phyloP scores from a whole-genome alignment of 2,888 invertebrate species.

The Drosophila paracracens region DNA sequence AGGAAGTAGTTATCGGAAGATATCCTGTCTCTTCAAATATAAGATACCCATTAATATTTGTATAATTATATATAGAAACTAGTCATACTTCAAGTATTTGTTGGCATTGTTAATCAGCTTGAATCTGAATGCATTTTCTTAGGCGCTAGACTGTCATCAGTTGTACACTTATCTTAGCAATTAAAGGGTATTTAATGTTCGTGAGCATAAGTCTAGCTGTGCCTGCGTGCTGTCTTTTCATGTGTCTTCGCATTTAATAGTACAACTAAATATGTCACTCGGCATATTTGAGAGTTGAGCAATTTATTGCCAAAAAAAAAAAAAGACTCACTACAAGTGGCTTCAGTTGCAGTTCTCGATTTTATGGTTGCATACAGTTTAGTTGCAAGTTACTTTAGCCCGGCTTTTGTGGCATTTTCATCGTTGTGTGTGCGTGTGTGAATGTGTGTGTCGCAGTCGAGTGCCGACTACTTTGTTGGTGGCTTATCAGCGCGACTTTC shows the following conservation, averaged over 20 bases:
- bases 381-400: slow-evolving; percentile 25
- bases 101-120: background rate
- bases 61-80: background rate
- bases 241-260: slow-evolving; percentile 38
- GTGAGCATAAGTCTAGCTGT: background rate
- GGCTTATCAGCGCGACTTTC: slow-evolving; percentile 55
- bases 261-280: slow-evolving; percentile 49
- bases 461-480: slow-evolving; percentile 50
- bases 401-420: slow-evolving; percentile 47
- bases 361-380: slow-evolving; percentile 44
- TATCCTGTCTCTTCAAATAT: background rate
- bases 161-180: background rate
- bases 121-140: background rate
- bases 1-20: background rate
- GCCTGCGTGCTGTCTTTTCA: background rate
- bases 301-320: slow-evolving; percentile 44
- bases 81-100: background rate
- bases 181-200: background rate
- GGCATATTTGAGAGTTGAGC: slow-evolving; percentile 43
- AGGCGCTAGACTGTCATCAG: background rate
- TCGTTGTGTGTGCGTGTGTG: background rate
- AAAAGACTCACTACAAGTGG: slow-evolving; percentile 35
- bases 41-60: background rate
- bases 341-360: slow-evolving; percentile 34
- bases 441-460: slow-evolving; percentile 20